Evolutionary conservation across 53 echinoderm and acorn worm genomes (phyloP).

Genomic region (Hippasteria phrygiana): DNA sequence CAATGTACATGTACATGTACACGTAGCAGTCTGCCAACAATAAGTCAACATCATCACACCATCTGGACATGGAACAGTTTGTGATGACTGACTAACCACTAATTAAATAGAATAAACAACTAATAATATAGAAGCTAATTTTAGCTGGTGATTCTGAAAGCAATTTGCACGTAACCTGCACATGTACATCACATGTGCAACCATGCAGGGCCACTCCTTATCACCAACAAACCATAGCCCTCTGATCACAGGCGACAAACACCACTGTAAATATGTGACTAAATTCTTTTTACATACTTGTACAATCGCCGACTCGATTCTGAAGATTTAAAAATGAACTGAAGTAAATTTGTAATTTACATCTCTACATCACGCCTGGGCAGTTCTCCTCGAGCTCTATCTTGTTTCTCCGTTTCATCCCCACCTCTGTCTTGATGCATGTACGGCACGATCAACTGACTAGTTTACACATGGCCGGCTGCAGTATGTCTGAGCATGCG

Average conservation of each 20-base stretch:
- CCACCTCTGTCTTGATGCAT: background rate
- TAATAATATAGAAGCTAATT: background rate
- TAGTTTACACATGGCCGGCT: constrained; percentile 50
- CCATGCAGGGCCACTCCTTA: background rate
- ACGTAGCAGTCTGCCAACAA: too few species aligned
- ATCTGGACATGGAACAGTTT: background rate
- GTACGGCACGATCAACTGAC: constrained; percentile 12
- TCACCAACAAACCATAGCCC: background rate
- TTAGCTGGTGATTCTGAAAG: background rate
- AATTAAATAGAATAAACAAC: background rate
- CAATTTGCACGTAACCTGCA: background rate
- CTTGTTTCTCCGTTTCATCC: background rate
- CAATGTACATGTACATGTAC: background rate
- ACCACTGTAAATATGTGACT: background rate
- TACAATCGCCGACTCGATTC: background rate
- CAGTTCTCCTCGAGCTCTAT: background rate
- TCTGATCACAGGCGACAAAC: background rate
- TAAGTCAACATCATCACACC: background rate
- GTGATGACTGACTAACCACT: background rate
- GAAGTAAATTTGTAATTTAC: background rate
- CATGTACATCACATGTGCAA: background rate
- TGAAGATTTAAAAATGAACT: background rate
- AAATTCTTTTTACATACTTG: background rate
- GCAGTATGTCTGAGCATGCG: constrained; percentile 20
- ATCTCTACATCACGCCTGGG: background rate